These are phyloP conservation scores for Eupsilia transversa DNA, from an alignment of 2,888 invertebrate species.

Conservation along the genomic window DNA sequence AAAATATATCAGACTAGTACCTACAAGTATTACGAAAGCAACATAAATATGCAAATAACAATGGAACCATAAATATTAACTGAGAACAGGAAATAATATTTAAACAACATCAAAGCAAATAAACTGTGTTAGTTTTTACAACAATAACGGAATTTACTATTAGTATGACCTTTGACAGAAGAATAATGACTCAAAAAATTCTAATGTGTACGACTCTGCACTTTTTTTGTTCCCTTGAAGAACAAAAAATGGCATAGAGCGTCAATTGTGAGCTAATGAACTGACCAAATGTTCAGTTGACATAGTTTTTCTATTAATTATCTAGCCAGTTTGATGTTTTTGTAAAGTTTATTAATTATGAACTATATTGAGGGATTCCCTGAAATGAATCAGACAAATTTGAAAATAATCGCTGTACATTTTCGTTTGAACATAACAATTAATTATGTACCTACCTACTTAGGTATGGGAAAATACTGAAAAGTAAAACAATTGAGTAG, in stretches of 20 bases:
- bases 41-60: conserved; percentile 47
- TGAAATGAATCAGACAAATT: conserved; percentile 19
- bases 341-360: background rate
- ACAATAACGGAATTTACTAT: conserved; percentile 40
- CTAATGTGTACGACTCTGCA: conserved; percentile 3
- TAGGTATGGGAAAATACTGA: conserved; percentile 12
- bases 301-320: conserved; percentile 21
- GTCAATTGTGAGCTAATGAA: conserved; percentile 35
- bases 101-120: conserved; percentile 50
- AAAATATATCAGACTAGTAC: conserved; percentile 13
- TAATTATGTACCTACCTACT: background rate
- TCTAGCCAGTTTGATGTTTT: conserved; percentile 5
- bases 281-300: background rate
- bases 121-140: conserved; percentile 52
- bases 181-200: conserved; percentile 43
- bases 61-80: conserved; percentile 53
- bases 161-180: conserved; percentile 51
- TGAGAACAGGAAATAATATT: conserved; percentile 60
- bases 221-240: conserved; percentile 18
- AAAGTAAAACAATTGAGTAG: background rate
- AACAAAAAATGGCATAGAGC: conserved; percentile 46
- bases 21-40: conserved; percentile 27
- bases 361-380: conserved; percentile 13
- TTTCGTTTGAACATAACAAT: background rate
- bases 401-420: conserved; percentile 12